Evolutionary conservation across 2,888 invertebrate genomes (phyloP), one percentile per base, ranked within the genome.

Genomic region (Nineta flava): DNA sequence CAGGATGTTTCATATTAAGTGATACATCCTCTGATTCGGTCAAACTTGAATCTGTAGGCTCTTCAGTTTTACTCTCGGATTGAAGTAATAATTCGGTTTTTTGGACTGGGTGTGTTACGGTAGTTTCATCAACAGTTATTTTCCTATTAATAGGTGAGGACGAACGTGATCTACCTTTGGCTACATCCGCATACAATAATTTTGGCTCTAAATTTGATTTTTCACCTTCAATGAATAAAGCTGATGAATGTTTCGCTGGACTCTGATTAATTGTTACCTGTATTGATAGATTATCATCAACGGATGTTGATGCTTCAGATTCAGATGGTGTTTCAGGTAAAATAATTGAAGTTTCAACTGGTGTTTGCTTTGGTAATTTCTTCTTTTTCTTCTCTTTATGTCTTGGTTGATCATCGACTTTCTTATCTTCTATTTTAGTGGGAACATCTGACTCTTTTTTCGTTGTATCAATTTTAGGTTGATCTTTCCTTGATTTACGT

Each of bases 121-220:
- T 3, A 26, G 26, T 26, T 26, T 26, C 26, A 7, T 26, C 26
- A 3, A 26, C 6, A 17, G 15, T 34, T 7, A 9, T 38, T 38
- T 41, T 26, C 40, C 50, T 48, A 15, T 52, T 48, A 26, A 53
- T 53, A 19, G 61, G 60, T 9, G 63, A 62, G n/a, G 62, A 55
- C 7, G 61, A 59, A 50, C 62, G 54, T n/a, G 63, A 62, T 41
- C 55, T 56, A 45, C 54, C 56, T 50, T 58, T 61, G 2, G 60
- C 57, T 40, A 64, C 57, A 44, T 64, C 64, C 1, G 64, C 61
- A 54, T 65, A 65, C 41, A 62, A 55, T 50, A 58, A 57, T 55
- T 62, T 60, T 0, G 61, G 57, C 50, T 62, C 55, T 38, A 59
- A 51, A 41, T 31, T 7, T 1, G 12, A n/a, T 48, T 51, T 3